Evolutionary conservation across 1,140 invertebrate species (phyloP), one percentile per base, ranked within the genome.

Genomic region (Sycobia sp.): DNA sequence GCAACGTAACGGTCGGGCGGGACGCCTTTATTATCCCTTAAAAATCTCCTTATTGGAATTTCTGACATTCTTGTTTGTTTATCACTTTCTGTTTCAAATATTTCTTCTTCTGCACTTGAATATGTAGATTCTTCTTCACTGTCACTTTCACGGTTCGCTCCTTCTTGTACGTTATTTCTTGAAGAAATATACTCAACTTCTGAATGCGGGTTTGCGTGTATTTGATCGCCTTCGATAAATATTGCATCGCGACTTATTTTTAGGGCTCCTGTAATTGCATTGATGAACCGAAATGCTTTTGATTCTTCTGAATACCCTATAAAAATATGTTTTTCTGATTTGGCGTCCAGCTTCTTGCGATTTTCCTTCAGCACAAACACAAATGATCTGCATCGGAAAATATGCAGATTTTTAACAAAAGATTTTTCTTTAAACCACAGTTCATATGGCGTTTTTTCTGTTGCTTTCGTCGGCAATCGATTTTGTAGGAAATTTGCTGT

Each of bases 361-460:
- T 34, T 43, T 38, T 50, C 44, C 25, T 55, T 68, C 5, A 41
- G 58, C 14, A 57, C 57, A 18, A 47, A 54, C 16, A 57, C 60
- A 47, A 59, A 61, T 13, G 46, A 60, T 22, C 47, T 38, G 23
- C 38, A 16, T 20, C 62, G 49, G 44, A 67, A 67, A 47, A 61
- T 60, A 44, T 50, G 36, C 11, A 63, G 23, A 61, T 66, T 57
- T 27, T 47, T 53, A 38, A 71, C 43, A 47, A 62, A 71, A 70
- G 79, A n/a, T n/a, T n/a, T n/a, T n/a, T n/a, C n/a, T n/a, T n/a
- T n/a, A n/a, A n/a, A n/a, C n/a, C n/a, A n/a, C 22, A 66, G 20
- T 68, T 78, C 74, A 51, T 68, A 70, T 23, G 80, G 76, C 4
- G 70, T 72, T 50, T 44, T 63, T 20, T 71, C 72, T 8, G 62